A percentile compares a stretch with the other conserved stretches of the same genome.
These are phyloP conservation scores for Synanceia verrucosa DNA, from an alignment of 2,797 vertebrate species.

Conservation along the genomic window DNA sequence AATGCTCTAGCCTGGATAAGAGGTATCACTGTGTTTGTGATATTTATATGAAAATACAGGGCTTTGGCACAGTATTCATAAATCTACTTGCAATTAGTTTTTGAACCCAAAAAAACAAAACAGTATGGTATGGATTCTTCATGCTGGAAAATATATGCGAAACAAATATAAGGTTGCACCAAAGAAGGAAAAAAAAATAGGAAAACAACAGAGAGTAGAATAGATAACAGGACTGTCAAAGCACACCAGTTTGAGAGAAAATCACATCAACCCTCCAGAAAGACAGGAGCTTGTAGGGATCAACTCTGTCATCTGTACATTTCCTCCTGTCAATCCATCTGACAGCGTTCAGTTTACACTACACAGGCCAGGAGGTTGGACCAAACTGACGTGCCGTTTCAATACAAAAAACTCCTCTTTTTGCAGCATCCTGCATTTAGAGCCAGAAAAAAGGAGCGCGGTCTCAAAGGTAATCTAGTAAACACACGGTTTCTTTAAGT, in stretches of 20 bases:
- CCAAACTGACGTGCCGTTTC: background rate
- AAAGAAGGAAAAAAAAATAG: background rate
- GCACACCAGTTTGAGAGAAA: conserved; percentile 30
- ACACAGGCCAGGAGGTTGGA: conserved; percentile 4
- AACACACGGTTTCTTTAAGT: conserved; percentile 33
- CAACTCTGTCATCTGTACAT: conserved; percentile 27
- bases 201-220: background rate
- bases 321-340: conserved; percentile 47
- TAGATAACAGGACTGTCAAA: conserved; percentile 28
- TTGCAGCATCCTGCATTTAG: conserved; percentile 1
- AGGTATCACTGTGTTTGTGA: background rate
- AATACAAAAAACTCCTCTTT: conserved; percentile 13
- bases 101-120: conserved; percentile 18
- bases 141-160: conserved; percentile 41
- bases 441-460: background rate
- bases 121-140: conserved; percentile 59
- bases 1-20: background rate
- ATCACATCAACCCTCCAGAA: conserved; percentile 22
- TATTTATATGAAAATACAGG: background rate
- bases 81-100: conserved; percentile 20
- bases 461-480: conserved; percentile 37
- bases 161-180: conserved; percentile 34
- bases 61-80: conserved; percentile 3
- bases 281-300: conserved; percentile 40
- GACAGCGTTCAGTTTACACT: conserved; percentile 23